These are phyloP conservation scores for Drosophila sproati DNA, from an alignment of 1,140 invertebrate genomes.

Conservation along the genomic window DNA sequence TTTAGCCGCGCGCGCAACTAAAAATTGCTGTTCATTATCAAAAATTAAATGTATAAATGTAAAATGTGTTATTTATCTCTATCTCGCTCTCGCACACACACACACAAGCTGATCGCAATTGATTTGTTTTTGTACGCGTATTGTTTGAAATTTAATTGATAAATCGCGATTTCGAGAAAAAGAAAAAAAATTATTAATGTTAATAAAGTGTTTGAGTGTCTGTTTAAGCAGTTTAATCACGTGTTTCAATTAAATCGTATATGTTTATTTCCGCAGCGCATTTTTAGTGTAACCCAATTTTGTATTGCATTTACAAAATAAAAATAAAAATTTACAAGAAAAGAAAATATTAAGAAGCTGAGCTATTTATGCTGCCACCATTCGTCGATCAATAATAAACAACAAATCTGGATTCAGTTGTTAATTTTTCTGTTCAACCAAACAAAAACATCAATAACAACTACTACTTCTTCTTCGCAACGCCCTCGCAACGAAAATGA, in stretches of 20 bases:
- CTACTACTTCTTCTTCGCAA: conserved; percentile 5
- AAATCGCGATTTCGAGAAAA: conserved; percentile 31
- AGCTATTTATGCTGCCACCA: conserved; percentile 36
- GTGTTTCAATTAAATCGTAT: conserved; percentile 28
- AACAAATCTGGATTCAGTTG: conserved; percentile 50
- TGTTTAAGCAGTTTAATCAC: conserved; percentile 13
- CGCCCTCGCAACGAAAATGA: conserved; percentile 59
- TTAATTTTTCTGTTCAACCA: conserved; percentile 14
- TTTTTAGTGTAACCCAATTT: conserved; percentile 25
- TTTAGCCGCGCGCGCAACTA: conserved; percentile 72
- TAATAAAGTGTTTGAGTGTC: conserved; percentile 33
- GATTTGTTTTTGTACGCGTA: conserved; percentile 54
- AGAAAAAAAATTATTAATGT: not conserved
- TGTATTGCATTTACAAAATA: conserved; percentile 50
- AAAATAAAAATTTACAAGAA: conserved; percentile 4
- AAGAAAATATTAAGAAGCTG: conserved; percentile 2
- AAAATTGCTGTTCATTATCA: conserved; percentile 74
- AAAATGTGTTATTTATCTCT: conserved; percentile 34
- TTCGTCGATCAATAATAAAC: conserved; percentile 31
- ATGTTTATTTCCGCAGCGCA: conserved; percentile 29
- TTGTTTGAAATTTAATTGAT: conserved; percentile 50
- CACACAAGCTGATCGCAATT: conserved; percentile 24
- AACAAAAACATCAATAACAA: conserved; percentile 29
- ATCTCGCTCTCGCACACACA: conserved; percentile 17
- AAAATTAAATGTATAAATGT: conserved; percentile 54